Conservation (phyloP, 2,113 vertebrate genomes). For the Columba janthina region DNA sequence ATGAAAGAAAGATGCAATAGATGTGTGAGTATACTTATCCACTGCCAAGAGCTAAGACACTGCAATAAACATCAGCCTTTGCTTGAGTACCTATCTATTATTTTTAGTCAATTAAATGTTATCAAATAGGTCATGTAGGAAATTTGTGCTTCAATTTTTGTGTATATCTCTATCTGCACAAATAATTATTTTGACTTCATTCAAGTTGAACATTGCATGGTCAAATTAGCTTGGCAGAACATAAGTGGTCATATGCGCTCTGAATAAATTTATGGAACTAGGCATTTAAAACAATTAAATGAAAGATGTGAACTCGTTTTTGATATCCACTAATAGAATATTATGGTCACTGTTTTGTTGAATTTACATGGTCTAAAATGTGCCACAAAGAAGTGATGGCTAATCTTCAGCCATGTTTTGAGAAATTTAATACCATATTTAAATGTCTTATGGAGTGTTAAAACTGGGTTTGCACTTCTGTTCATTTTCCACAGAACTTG, state of each 20-base stretch:
- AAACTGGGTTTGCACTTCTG: background rate
- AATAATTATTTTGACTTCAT: background rate
- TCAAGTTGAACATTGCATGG: background rate
- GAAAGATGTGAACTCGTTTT: background rate
- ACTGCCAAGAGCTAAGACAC: background rate
- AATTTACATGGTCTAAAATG: background rate
- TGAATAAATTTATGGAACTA: background rate
- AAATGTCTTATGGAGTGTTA: background rate
- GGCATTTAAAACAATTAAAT: constrained; percentile 4
- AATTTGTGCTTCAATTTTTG: background rate
- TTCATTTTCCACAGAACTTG: background rate
- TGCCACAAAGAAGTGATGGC: background rate
- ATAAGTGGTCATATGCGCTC: background rate
- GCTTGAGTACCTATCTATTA: background rate
- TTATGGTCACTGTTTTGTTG: background rate
- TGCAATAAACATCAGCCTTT: background rate
- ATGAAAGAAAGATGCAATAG: background rate
- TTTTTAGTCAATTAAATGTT: background rate
- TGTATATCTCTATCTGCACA: background rate
- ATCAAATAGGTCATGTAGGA: background rate
- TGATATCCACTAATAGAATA: background rate
- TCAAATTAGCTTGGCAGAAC: background rate
- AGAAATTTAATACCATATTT: background rate
- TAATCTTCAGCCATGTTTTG: background rate
- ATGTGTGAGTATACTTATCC: background rate